A percentile compares a stretch with the other conserved stretches of the same genome.
phyloP scores from a whole-genome alignment of 2,888 invertebrate species.

The Empis stercorea region DNA sequence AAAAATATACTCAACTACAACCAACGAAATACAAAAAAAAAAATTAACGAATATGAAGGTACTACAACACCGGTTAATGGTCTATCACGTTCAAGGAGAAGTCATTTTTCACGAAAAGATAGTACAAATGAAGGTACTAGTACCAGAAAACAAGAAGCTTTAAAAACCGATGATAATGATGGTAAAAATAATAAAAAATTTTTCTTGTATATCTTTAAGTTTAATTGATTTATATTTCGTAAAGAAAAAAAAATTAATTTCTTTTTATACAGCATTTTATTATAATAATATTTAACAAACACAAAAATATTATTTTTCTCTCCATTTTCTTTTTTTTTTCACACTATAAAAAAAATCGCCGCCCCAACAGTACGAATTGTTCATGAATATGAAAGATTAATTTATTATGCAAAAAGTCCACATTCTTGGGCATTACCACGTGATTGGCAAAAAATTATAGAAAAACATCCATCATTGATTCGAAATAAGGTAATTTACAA shows the following conservation, averaged over 20 bases:
- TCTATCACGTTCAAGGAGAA: constrained; percentile 33
- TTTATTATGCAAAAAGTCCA: constrained; percentile 34
- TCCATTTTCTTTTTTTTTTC: too few species aligned
- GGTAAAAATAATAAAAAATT: constrained; percentile 1
- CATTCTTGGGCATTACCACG: constrained; percentile 33
- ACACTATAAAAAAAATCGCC: too few species aligned
- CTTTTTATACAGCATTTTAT: neutral
- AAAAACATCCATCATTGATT: constrained; percentile 30
- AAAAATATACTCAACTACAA: too few species aligned
- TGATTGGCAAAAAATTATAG: constrained; percentile 32
- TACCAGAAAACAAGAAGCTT: constrained; percentile 6
- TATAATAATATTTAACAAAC: too few species aligned
- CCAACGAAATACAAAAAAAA: too few species aligned
- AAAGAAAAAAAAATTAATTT: too few species aligned
- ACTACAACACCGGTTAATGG: constrained; percentile 21
- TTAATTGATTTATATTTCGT: too few species aligned
- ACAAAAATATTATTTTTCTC: too few species aligned
- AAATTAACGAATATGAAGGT: neutral
- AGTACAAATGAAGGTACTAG: constrained; percentile 24
- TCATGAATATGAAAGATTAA: constrained; percentile 32
- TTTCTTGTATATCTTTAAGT: constrained; percentile 3
- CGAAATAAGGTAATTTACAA: constrained; percentile 35
- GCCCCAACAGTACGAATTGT: constrained; percentile 31
- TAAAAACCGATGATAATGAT: constrained; percentile 12
- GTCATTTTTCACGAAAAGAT: constrained; percentile 37